Evolutionary conservation across 2,888 invertebrate species (phyloP).

Genomic region (Drosophila tripunctata): DNA sequence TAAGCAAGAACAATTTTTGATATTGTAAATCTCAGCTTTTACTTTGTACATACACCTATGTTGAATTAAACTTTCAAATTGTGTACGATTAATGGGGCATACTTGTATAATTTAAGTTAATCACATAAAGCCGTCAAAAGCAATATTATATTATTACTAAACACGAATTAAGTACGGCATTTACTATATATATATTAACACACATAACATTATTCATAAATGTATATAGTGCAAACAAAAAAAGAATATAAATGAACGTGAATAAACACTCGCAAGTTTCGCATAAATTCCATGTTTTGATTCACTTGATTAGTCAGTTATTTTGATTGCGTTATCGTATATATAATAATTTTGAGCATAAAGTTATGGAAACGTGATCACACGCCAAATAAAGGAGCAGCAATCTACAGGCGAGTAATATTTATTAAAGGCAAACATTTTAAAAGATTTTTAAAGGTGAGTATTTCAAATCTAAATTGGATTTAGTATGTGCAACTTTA

Average conservation of each 20-base stretch:
- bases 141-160: constrained; percentile 59
- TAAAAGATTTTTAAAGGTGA: too few relatives aligned
- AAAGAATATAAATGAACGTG: constrained; percentile 38
- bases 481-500: too few relatives aligned
- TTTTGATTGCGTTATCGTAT: neutral
- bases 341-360: neutral
- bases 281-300: neutral
- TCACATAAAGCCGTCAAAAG: constrained; percentile 51
- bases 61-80: constrained; percentile 34
- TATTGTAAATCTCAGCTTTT: constrained; percentile 19
- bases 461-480: too few relatives aligned
- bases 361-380: too few relatives aligned
- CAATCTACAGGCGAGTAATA: too few relatives aligned
- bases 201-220: constrained; percentile 37
- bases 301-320: too few relatives aligned
- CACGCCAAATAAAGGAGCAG: too few relatives aligned
- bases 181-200: constrained; percentile 29
- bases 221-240: constrained; percentile 60
- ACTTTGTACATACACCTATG: constrained; percentile 67
- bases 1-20: constrained; percentile 25
- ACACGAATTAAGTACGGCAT: constrained; percentile 49
- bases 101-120: constrained; percentile 59
- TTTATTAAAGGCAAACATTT: too few relatives aligned
- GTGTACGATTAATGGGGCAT: constrained; percentile 14
- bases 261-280: constrained; percentile 5